Percentiles rank a stretch among this genome's conserved stretches.
Evolutionary conservation across 2,113 vertebrate species (phyloP).

Genomic region (Proteles cristata): DNA sequence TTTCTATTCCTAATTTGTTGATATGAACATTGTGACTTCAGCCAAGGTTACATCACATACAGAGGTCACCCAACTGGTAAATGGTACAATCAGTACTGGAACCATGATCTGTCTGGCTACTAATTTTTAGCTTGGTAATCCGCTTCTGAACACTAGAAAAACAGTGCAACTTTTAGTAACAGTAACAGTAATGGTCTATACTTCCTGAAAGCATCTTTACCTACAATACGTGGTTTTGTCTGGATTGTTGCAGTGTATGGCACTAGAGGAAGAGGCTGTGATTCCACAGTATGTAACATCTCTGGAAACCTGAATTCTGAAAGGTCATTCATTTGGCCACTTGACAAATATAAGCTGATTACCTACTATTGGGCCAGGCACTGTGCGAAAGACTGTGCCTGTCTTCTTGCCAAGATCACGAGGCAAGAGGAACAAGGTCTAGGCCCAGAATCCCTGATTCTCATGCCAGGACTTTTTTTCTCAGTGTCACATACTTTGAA

Average conservation of each 20-base stretch:
- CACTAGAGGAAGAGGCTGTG: not conserved
- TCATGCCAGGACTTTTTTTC: not conserved
- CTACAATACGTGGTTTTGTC: not conserved
- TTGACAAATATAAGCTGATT: conserved; percentile 32
- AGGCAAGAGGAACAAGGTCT: not conserved
- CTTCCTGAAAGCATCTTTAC: not conserved
- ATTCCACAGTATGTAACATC: not conserved
- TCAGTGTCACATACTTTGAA: conserved; percentile 6
- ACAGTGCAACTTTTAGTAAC: not conserved
- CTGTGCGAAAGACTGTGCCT: not conserved
- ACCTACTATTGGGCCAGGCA: not conserved
- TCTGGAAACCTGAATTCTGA: not conserved
- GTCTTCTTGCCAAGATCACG: not conserved
- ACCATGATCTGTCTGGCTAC: not conserved
- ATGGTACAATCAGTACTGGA: not conserved
- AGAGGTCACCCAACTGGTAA: not conserved
- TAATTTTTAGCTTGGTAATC: not conserved
- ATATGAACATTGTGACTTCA: not conserved
- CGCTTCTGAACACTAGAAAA: not conserved
- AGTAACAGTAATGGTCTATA: not conserved
- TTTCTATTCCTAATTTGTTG: not conserved
- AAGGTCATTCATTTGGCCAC: not conserved
- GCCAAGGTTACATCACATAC: not conserved
- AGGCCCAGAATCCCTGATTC: not conserved
- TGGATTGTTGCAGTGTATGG: not conserved